These are phyloP conservation scores for Drosophila anomelani DNA, from an alignment of 2,888 invertebrate species.

Conservation along the genomic window DNA sequence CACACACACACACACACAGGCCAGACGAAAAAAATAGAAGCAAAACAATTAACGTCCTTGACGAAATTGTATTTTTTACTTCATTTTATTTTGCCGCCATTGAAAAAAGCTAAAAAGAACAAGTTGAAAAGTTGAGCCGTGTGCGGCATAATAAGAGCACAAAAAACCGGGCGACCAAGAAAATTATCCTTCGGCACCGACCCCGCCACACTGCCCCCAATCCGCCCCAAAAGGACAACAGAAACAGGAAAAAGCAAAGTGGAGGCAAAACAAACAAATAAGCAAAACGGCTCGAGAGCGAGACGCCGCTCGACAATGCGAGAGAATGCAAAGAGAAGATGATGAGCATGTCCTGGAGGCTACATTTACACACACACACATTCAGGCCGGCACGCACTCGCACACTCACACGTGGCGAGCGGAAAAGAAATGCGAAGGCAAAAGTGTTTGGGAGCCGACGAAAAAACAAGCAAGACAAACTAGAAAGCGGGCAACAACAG, in stretches of 20 bases:
- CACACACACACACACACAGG: slow-evolving; percentile 40
- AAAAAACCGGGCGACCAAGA: slow-evolving; percentile 66
- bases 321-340: slow-evolving; percentile 71
- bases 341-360: slow-evolving; percentile 45
- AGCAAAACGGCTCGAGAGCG: slow-evolving; percentile 68
- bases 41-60: slow-evolving; percentile 81
- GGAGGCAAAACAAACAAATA: slow-evolving; percentile 65
- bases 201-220: slow-evolving; percentile 15
- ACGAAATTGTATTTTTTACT: slow-evolving; percentile 73
- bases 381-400: slow-evolving; percentile 9
- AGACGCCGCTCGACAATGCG: slow-evolving; percentile 56
- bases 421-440: slow-evolving; percentile 70
- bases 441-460: slow-evolving; percentile 75
- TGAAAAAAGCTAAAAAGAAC: slow-evolving; percentile 62
- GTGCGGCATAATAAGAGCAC: slow-evolving; percentile 65
- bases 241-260: slow-evolving; percentile 44
- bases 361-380: slow-evolving; percentile 42
- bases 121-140: slow-evolving; percentile 73
- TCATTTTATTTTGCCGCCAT: slow-evolving; percentile 51
- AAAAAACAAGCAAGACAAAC: slow-evolving; percentile 64
- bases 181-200: slow-evolving; percentile 55
- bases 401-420: slow-evolving; percentile 27
- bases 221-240: slow-evolving; percentile 39
- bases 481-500: slow-evolving; percentile 74
- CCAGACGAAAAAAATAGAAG: slow-evolving; percentile 75